Conservation (phyloP, 2,113 vertebrate species). For the Onychostruthus taczanowskii region DNA sequence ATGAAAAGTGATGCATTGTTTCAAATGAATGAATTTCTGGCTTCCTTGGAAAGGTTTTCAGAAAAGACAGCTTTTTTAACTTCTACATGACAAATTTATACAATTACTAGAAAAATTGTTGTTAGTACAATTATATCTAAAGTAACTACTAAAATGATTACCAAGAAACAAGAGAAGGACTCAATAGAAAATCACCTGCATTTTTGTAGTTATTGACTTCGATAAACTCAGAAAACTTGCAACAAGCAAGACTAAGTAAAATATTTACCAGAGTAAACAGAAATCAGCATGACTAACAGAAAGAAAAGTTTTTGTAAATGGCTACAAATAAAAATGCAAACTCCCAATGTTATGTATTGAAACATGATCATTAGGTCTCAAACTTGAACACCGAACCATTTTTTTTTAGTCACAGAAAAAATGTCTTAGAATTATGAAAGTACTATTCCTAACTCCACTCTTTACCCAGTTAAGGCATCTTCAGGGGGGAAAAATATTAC, state of each 20-base stretch:
- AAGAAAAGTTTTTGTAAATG: neutral
- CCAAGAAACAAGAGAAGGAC: neutral
- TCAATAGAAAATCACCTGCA: neutral
- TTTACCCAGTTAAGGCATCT: neutral
- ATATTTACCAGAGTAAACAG: neutral
- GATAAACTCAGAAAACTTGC: neutral
- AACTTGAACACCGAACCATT: neutral
- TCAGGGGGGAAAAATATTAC: conserved; percentile 67
- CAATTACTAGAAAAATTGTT: neutral
- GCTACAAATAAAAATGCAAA: neutral
- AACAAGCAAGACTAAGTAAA: neutral
- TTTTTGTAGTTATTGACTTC: neutral
- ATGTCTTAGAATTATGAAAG: neutral
- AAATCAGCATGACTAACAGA: neutral
- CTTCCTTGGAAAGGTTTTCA: neutral
- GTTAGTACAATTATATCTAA: neutral
- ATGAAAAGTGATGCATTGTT: neutral
- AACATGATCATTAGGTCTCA: neutral
- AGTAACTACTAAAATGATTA: neutral
- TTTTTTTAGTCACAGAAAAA: neutral
- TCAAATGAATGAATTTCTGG: neutral
- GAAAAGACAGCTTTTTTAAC: neutral
- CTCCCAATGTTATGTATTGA: neutral
- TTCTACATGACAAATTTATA: neutral
- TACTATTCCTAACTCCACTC: neutral